Evolutionary conservation across 2,797 vertebrate species (phyloP), one percentile per base, ranked within the genome.

Genomic region (Myotis findleyi): DNA sequence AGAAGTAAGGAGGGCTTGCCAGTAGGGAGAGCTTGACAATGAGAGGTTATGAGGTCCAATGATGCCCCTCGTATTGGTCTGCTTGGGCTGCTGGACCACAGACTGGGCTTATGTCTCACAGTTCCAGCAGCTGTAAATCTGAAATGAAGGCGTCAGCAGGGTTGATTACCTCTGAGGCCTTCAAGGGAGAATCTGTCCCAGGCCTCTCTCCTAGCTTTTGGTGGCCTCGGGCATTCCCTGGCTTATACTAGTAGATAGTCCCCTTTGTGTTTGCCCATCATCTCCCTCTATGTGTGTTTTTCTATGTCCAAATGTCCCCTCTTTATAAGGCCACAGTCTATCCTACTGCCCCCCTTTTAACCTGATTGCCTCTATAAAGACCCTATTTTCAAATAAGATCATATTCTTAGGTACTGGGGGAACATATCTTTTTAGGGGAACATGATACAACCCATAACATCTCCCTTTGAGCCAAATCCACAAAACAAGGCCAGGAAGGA

Each of bases 71-170:
- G 9, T 1, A 7, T 33, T 13, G 7, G n/a, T 68, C 47, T 79
- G 53, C 23, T 10, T 2, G 5, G n/a, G 64, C 16, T 27, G 20
- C n/a, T 1, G 0, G 14, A 44, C 44, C 64, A 66, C 38, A n/a
- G 8, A 9, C 7, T 0, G 17, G n/a, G 41, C 11, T 36, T 47
- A 33, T 2, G 6, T 17, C 4, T 38, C 20, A 0, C 23, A 7
- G 27, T 25, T 5, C 57, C 33, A 14, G 33, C 44, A 17, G 12
- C 27, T 12, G 30, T 9, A 44, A 23, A 25, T 55, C 51, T 55
- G 75, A 76, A 47, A n/a, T 36, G 53, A 47, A 5, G 33, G 7
- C 5, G 9, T 68, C 7, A 2, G 6, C 33, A 13, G 5, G 8
- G 49, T 14, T 38, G 64, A 36, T 30, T 83, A 41, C 55, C 62